A percentile compares a stretch with the other conserved stretches of the same genome.
phyloP scores from a whole-genome alignment of 1,140 invertebrate species.

The Wiebesia pumilae region DNA sequence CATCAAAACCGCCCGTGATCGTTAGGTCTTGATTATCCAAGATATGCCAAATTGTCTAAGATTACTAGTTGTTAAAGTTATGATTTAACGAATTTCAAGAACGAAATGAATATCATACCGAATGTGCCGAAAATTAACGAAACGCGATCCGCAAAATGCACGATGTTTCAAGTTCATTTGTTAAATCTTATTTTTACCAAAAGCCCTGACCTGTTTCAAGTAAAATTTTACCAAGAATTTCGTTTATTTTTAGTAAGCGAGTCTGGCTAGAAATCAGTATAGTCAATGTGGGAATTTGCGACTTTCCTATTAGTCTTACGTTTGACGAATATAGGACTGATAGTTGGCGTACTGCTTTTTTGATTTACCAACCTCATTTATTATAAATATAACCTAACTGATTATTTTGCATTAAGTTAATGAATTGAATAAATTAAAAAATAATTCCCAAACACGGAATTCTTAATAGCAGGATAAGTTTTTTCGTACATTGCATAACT shows the following conservation, averaged over 20 bases:
- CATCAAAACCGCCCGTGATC: too few species aligned
- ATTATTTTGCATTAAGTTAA: not conserved
- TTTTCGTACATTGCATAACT: not conserved
- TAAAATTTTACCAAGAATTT: not conserved
- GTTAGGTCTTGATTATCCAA: too few species aligned
- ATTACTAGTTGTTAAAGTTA: too few species aligned
- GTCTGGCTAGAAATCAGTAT: not conserved
- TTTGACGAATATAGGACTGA: conserved; percentile 3
- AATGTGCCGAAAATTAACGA: too few species aligned
- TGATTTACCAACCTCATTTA: not conserved
- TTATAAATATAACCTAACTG: not conserved
- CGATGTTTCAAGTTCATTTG: not conserved
- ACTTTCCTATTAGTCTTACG: not conserved
- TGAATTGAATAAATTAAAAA: not conserved
- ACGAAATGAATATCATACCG: not conserved
- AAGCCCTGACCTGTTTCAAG: not conserved
- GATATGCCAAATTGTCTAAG: too few species aligned
- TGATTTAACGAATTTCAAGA: not conserved
- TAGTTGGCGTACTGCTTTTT: not conserved
- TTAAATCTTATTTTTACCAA: not conserved
- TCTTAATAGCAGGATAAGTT: not conserved
- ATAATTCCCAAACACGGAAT: not conserved
- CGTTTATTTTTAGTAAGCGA: not conserved
- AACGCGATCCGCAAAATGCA: not conserved
- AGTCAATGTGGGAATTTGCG: not conserved